These are phyloP conservation scores for Paralichthys olivaceus DNA, from an alignment of 2,113 vertebrate species.

Conservation along the genomic window DNA sequence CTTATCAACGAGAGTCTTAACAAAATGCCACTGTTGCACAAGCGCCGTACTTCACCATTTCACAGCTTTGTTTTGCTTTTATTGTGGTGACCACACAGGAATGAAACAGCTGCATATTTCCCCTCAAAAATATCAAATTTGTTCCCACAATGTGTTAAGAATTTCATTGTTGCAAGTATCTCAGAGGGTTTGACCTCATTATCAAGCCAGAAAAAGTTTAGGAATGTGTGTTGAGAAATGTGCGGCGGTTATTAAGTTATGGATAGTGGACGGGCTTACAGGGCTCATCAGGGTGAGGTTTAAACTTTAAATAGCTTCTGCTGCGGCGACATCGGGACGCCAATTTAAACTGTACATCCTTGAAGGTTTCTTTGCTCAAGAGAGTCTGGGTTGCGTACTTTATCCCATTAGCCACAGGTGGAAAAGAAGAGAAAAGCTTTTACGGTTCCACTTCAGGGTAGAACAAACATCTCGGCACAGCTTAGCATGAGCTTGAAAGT, in stretches of 20 bases:
- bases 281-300: conserved; percentile 18
- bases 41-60: conserved; percentile 5
- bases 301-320: conserved; percentile 11
- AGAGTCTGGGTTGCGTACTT: conserved; percentile 5
- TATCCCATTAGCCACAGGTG: conserved; percentile 10
- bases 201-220: conserved; percentile 31
- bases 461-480: conserved; percentile 38
- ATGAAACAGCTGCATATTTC: neutral
- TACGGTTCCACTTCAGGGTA: conserved; percentile 36
- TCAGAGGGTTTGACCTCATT: conserved; percentile 23
- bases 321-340: neutral
- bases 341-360: neutral
- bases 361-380: conserved; percentile 5
- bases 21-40: conserved; percentile 24
- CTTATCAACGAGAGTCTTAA: neutral
- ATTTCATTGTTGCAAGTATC: neutral
- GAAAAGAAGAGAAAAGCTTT: conserved; percentile 17
- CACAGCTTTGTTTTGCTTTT: conserved; percentile 38
- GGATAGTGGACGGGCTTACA: conserved; percentile 6
- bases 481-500: neutral
- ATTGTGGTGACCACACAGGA: neutral
- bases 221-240: conserved; percentile 63
- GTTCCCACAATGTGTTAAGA: neutral
- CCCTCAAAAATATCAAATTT: neutral
- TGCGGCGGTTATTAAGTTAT: conserved; percentile 23